phyloP scores from a whole-genome alignment of 64 coral and sea anemone genomes.

The Platygyra sinensis region DNA sequence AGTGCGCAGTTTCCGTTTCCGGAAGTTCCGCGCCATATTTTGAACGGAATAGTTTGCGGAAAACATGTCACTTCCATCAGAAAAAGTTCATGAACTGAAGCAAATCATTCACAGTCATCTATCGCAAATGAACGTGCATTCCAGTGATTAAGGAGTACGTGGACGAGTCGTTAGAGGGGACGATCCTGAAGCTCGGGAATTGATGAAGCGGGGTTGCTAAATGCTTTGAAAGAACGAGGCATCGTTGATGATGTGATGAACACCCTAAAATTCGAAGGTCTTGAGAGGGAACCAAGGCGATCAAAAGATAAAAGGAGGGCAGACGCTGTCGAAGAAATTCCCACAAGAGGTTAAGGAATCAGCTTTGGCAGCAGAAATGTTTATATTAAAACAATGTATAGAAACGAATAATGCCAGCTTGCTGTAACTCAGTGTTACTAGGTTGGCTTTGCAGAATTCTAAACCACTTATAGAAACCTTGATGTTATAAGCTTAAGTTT shows the following conservation, averaged over 20 bases:
- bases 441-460: too few species aligned
- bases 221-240: constrained; percentile 85
- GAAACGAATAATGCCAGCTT: too few species aligned
- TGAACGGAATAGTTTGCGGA: constrained; percentile 20
- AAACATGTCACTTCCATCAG: constrained; percentile 85
- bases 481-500: too few species aligned
- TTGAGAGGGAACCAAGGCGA: constrained; percentile 42
- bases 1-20: constrained; percentile 71
- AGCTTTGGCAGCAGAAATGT: too few species aligned
- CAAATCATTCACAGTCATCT: constrained; percentile 97
- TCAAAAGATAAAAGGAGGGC: constrained; percentile 48
- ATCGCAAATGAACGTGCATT: constrained; percentile 94
- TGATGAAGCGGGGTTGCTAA: constrained; percentile 75
- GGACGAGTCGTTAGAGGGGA: constrained; percentile 82
- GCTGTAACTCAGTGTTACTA: too few species aligned
- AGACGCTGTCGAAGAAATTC: constrained; percentile 49
- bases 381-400: too few species aligned
- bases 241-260: constrained; percentile 97
- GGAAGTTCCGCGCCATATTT: constrained; percentile 80
- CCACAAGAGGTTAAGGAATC: constrained; percentile 48
- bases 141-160: constrained; percentile 91
- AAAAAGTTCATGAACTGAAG: constrained; percentile 95
- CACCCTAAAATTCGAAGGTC: constrained; percentile 86
- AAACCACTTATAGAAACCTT: too few species aligned
- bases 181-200: constrained; percentile 49